phyloP scores from a whole-genome alignment of 2,797 vertebrate species.

The Coracias cyanogaster region DNA sequence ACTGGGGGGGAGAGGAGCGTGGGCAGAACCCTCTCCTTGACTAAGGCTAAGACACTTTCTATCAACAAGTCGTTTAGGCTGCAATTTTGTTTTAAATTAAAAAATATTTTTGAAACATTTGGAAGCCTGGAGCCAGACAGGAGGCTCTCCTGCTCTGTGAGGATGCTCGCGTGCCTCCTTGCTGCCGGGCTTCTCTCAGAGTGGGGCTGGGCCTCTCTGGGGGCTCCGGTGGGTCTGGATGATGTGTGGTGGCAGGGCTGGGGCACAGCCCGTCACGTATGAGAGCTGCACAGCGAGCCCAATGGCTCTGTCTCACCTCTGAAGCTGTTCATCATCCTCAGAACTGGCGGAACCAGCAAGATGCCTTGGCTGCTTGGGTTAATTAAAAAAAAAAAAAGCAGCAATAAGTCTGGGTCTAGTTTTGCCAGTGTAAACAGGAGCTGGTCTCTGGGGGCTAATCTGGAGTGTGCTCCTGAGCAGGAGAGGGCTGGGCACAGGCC shows the following conservation, averaged over 20 bases:
- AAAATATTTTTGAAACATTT: neutral
- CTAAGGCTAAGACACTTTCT: neutral
- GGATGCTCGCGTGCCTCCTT: neutral
- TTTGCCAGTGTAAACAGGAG: neutral
- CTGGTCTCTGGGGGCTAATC: neutral
- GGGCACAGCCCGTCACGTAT: neutral
- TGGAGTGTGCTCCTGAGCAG: neutral
- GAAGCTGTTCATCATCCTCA: neutral
- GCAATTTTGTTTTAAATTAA: neutral
- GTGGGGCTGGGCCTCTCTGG: rapidly evolving
- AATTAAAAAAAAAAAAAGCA: neutral
- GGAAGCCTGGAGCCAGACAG: neutral
- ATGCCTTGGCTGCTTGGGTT: neutral
- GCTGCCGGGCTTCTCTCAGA: rapidly evolving
- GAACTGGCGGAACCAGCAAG: neutral
- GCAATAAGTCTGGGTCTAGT: neutral
- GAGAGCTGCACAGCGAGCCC: rapidly evolving
- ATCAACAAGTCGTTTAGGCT: neutral
- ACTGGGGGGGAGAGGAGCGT: rapidly evolving
- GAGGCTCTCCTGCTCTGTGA: rapidly evolving
- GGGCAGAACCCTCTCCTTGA: neutral
- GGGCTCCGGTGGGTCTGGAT: rapidly evolving
- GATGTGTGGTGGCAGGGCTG: neutral
- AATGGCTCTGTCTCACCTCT: rapidly evolving
- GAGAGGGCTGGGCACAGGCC: neutral